Base-by-base conservation (phyloP, 2,888 invertebrate genomes). In the Hoplodrina ambigua region DNA sequence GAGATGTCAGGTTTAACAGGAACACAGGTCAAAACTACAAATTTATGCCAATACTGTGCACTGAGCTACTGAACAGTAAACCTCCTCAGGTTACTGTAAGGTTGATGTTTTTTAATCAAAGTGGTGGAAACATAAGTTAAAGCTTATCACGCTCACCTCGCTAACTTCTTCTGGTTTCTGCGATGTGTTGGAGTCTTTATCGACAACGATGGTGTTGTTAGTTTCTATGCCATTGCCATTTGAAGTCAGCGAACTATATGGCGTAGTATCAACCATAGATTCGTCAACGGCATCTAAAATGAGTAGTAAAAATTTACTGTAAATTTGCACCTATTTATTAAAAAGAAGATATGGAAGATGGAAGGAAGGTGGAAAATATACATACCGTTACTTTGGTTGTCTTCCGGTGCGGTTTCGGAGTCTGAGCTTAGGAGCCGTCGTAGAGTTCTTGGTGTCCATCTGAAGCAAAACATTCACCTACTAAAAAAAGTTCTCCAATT, bases 181-280 rank as follows among this genome's bases (percentile, higher is more conserved):
- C 65, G 84, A 86, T 8, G 50, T 59, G n/a, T 68, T 69, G 6
- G 80, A 69, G 20, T 87, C 72, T 52, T 84, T 83, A 30, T 88
- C 88, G 30, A 85, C 69, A 68, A 83, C 83, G 46, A 86, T 80
- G 30, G 78, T 83, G 69, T 86, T 84, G 61, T 84, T 88, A 4
- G 88, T 88, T 53, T 94, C 93, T n/a, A 89, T 83, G 44, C 94
- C 94, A 78, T 95, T 95, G 44, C 94, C 94, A 78, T 95, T 95
- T 2, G 91, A 88, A 30, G 90, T 92, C 44, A 93, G 77, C 2
- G 95, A 93, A 57, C 90, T 91, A 73, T 90, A 90, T 8, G 77
- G 75, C 6, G 93, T 89, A 2, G 90, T 85, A 50, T 93, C 91
- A 15, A 84, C 75, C 37, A 84, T 78, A 2, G 88, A 82, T 11